Percentiles rank a stretch among this genome's conserved stretches.
Evolutionary conservation across 2,888 invertebrate species (phyloP).

Genomic region (Ornithoptera alexandrae): DNA sequence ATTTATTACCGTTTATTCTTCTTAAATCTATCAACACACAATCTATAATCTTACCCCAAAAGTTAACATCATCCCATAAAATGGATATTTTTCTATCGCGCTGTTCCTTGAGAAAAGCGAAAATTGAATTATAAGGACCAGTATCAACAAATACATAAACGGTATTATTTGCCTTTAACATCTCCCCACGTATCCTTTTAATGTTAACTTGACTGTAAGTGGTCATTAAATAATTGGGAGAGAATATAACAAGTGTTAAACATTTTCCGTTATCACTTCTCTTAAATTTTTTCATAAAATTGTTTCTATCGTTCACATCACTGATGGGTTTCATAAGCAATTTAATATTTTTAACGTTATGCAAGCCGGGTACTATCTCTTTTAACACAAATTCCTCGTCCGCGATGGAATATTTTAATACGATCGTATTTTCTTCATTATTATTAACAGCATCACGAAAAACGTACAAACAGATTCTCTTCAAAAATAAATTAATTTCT

Average conservation of each 20-base stretch:
- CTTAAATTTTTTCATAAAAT: slow-evolving; percentile 42
- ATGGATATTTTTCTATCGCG: slow-evolving; percentile 57
- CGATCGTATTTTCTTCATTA: slow-evolving; percentile 39
- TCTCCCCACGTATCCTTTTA: slow-evolving; percentile 67
- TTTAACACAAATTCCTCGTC: slow-evolving; percentile 64
- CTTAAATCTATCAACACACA: slow-evolving; percentile 42
- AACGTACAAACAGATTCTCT: slow-evolving; percentile 40
- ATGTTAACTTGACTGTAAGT: slow-evolving; percentile 67
- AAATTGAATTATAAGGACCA: slow-evolving; percentile 68
- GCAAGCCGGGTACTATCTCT: slow-evolving; percentile 60
- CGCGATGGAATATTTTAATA: slow-evolving; percentile 53
- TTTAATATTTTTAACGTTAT: slow-evolving; percentile 48
- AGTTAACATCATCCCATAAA: slow-evolving; percentile 64
- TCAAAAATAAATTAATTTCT: slow-evolving; percentile 43
- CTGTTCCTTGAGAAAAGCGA: slow-evolving; percentile 67
- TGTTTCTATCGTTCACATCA: slow-evolving; percentile 40
- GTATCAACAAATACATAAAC: slow-evolving; percentile 66
- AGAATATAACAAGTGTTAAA: slow-evolving; percentile 59
- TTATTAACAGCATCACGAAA: slow-evolving; percentile 33
- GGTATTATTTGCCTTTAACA: slow-evolving; percentile 61
- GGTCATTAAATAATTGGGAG: slow-evolving; percentile 66
- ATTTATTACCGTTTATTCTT: slow-evolving; percentile 34
- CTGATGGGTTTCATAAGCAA: slow-evolving; percentile 44
- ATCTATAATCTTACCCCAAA: slow-evolving; percentile 57
- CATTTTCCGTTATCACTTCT: slow-evolving; percentile 44